Base-by-base conservation (phyloP, 2,113 vertebrate species). In the Cygnus atratus region DNA sequence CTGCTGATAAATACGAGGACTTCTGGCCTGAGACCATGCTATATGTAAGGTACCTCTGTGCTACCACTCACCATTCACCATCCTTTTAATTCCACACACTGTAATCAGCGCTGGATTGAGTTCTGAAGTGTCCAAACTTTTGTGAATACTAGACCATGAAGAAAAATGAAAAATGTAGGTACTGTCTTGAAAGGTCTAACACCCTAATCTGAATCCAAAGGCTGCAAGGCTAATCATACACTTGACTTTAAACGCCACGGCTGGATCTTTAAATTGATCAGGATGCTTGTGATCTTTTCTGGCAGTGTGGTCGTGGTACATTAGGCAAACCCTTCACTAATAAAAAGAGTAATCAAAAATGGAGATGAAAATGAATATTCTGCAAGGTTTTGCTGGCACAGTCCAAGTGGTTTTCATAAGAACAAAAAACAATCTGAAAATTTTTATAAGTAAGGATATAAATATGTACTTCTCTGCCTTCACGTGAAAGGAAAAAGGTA, bases 101-200 rank as follows among this genome's bases (percentile, higher is more conserved):
- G 43, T 21, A 50, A 20, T 46, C 39, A 63, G 22, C 46, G 57
- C 13, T 50, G 18, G 43, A 8, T 26, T 57, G 77, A 33, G 87
- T 72, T 31, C 3, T 6, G 58, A 66, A 78, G 65, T 84, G 54
- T 26, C 26, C 48, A 55, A 83, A 68, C 33, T 29, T 8, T 11
- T 5, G n/a, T 72, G 70, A 65, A 39, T 17, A 41, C 13, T n/a
- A 65, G 39, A 41, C 9, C 29, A 21, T 6, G 17, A 44, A 44
- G 13, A 33, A 59, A 95, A 46, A 7, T 0, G 0, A 46, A n/a
- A 74, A 73, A 86, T 20, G 25, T 1, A 19, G 37, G 3, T 8
- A 11, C 20, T 29, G 12, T n/a, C 76, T 78, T 75, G 14, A 55
- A 73, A 68, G 54, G 16, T 73, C 31, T n/a, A 9, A n/a, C 4